These are phyloP conservation scores for Eremophila alpestris DNA, from an alignment of 2,797 vertebrate species.

Conservation along the genomic window DNA sequence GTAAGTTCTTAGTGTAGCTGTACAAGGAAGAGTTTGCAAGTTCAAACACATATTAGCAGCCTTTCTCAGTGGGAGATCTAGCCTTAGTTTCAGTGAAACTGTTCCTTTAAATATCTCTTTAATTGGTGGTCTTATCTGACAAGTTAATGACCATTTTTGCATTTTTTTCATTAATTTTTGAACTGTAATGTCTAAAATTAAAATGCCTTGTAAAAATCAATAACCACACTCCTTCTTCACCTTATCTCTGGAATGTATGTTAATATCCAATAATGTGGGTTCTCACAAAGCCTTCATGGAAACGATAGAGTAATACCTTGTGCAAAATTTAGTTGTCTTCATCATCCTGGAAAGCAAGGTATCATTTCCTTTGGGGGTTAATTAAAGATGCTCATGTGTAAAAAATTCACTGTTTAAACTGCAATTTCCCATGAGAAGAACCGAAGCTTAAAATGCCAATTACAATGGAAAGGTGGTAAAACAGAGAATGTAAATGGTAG, in stretches of 20 bases:
- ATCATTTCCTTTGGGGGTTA: not conserved
- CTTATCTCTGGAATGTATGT: not conserved
- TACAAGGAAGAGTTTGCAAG: not conserved
- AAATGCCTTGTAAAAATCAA: not conserved
- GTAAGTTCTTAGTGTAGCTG: not conserved
- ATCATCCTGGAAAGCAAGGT: not conserved
- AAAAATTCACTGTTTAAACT: constrained; percentile 18
- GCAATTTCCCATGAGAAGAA: not conserved
- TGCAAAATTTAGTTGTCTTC: not conserved
- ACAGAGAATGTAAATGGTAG: not conserved
- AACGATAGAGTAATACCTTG: not conserved
- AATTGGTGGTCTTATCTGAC: not conserved
- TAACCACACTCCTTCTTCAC: not conserved
- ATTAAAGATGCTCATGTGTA: not conserved
- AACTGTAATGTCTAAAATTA: not conserved
- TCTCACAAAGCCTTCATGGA: not conserved
- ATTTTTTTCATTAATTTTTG: not conserved
- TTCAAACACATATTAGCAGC: not conserved
- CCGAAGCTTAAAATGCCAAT: not conserved
- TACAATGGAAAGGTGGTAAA: not conserved
- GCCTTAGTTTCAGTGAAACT: not conserved
- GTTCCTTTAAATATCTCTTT: not conserved
- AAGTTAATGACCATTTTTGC: not conserved
- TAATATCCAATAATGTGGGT: not conserved
- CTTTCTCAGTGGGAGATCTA: not conserved